phyloP scores from a whole-genome alignment of 1,140 invertebrate species.

The Heliconius hewitsoni region DNA sequence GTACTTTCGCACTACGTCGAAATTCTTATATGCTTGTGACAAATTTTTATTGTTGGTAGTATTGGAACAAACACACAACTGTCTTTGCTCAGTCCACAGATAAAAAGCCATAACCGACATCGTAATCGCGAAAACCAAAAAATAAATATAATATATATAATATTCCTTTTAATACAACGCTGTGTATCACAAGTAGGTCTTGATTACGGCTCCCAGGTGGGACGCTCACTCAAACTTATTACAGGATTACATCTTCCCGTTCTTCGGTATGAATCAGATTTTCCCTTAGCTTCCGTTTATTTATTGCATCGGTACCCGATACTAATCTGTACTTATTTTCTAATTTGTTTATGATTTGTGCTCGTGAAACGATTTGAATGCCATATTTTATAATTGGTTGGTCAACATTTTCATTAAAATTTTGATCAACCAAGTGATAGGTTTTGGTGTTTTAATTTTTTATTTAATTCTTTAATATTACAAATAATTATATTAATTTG shows the following conservation, averaged over 20 bases:
- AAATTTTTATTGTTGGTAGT: too few relatives aligned
- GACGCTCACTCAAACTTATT: constrained; percentile 22
- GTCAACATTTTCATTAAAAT: background rate
- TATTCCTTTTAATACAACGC: background rate
- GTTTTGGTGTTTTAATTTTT: too few relatives aligned
- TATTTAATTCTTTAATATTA: too few relatives aligned
- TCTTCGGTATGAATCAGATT: constrained; percentile 25
- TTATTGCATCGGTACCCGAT: constrained; percentile 20
- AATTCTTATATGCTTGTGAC: too few relatives aligned
- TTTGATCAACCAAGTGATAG: too few relatives aligned
- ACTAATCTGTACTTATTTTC: constrained; percentile 20
- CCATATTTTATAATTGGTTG: background rate
- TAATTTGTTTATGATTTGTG: background rate
- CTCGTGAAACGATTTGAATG: background rate
- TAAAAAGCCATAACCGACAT: too few relatives aligned
- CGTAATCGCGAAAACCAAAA: too few relatives aligned
- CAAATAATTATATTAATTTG: too few relatives aligned
- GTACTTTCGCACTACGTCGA: too few relatives aligned
- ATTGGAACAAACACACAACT: too few relatives aligned
- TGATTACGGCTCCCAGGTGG: constrained; percentile 28
- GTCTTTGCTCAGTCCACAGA: too few relatives aligned
- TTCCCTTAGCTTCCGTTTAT: constrained; percentile 16
- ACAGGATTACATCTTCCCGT: constrained; percentile 27
- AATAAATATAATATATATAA: background rate
- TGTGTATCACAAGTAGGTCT: constrained; percentile 17